Evolutionary conservation across 2,888 invertebrate species (phyloP).

Genomic region (Andrena bicolor): DNA sequence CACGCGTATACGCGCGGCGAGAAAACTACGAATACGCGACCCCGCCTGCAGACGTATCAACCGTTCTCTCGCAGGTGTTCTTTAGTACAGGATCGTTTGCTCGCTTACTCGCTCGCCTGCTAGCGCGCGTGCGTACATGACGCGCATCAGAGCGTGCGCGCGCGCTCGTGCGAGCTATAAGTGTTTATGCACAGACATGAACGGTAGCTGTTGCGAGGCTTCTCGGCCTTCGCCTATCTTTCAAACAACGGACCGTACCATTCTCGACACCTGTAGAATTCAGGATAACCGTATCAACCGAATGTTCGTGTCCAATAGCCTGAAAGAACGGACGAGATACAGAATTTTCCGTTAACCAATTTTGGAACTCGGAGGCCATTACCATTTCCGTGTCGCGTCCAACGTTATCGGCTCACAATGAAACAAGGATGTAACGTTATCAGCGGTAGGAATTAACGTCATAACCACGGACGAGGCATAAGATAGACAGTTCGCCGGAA

Average conservation of each 20-base stretch:
- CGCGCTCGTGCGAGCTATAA: not conserved
- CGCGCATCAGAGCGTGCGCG: not conserved
- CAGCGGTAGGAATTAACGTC: too few species aligned
- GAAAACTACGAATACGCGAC: slow-evolving; percentile 38
- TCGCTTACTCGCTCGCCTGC: slow-evolving; percentile 3
- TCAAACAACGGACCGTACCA: not conserved
- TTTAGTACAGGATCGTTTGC: slow-evolving; percentile 4
- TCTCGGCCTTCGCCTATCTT: slow-evolving; percentile 4
- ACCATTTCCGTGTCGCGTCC: too few species aligned
- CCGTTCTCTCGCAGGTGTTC: slow-evolving; percentile 48
- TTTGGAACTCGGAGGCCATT: too few species aligned
- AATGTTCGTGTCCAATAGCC: too few species aligned
- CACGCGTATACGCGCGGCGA: slow-evolving; percentile 34
- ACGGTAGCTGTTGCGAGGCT: slow-evolving; percentile 31
- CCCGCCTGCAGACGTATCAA: slow-evolving; percentile 42
- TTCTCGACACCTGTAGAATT: not conserved
- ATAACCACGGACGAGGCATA: too few species aligned
- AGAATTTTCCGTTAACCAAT: too few species aligned
- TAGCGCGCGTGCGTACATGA: not conserved
- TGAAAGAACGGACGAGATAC: too few species aligned
- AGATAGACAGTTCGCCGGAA: too few species aligned
- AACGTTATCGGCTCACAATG: too few species aligned
- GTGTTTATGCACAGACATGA: not conserved
- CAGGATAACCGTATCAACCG: too few species aligned
- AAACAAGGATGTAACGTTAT: too few species aligned